Evolutionary conservation across 2,113 vertebrate species (phyloP).

Genomic region (Rhea pennata): DNA sequence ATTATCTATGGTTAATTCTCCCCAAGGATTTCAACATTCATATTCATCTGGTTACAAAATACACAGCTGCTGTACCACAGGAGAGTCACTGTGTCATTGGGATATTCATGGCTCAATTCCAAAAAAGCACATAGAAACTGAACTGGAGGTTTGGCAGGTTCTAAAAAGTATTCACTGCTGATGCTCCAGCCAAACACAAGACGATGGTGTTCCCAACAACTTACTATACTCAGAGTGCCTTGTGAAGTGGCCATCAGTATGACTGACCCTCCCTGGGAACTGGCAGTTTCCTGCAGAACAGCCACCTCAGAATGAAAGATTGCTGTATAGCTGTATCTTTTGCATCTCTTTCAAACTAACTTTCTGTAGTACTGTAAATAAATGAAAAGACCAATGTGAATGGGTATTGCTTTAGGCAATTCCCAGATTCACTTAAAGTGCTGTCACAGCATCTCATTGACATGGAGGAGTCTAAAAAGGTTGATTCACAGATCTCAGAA

Average conservation of each 20-base stretch:
- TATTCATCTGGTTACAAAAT: constrained; percentile 52
- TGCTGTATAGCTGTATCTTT: constrained; percentile 6
- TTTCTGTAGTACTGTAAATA: constrained; percentile 45
- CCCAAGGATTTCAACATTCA: constrained; percentile 29
- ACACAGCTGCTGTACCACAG: constrained; percentile 32
- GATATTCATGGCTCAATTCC: constrained; percentile 45
- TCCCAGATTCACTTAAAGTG: constrained; percentile 41
- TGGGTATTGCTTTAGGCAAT: constrained; percentile 54
- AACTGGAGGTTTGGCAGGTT: constrained; percentile 26
- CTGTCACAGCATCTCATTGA: constrained; percentile 20
- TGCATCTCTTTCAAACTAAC: constrained; percentile 38
- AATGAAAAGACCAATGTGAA: constrained; percentile 46
- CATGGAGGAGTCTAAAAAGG: constrained; percentile 12
- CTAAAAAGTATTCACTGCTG: constrained; percentile 36
- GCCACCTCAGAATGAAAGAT: constrained; percentile 21
- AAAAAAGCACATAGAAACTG: constrained; percentile 30
- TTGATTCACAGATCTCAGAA: constrained; percentile 41
- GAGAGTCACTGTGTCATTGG: constrained; percentile 42
- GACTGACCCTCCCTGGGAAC: constrained; percentile 20
- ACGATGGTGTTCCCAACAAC: constrained; percentile 34
- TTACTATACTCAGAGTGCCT: constrained; percentile 11
- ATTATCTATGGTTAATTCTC: constrained; percentile 9
- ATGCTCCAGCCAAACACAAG: constrained; percentile 26
- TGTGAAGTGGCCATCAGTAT: constrained; percentile 49
- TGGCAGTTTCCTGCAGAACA: constrained; percentile 44